These are phyloP conservation scores for Epizoanthus rinbou DNA, from an alignment of 92 coral and sea anemone genomes.

Conservation along the genomic window DNA sequence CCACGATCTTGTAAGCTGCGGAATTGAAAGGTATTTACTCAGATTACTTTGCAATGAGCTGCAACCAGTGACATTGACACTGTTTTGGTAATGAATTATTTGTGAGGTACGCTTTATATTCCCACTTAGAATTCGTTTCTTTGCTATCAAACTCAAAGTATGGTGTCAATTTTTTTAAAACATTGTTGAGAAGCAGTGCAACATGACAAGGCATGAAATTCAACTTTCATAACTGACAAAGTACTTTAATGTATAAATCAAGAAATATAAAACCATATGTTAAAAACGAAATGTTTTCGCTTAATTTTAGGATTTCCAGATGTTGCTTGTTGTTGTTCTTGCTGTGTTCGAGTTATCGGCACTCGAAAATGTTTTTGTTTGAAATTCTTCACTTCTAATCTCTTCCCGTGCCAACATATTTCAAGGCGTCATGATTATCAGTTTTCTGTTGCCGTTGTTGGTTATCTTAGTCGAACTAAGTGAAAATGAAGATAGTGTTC, in stretches of 20 bases:
- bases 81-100: conserved; percentile 1
- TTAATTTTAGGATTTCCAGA: too few species aligned
- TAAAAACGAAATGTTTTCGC: too few species aligned
- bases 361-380: conserved; percentile 20
- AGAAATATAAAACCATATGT: too few species aligned
- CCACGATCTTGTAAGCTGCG: not conserved
- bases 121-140: too few species aligned
- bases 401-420: not conserved
- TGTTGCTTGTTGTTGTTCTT: not conserved
- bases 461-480: conserved; percentile 10
- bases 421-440: conserved; percentile 16
- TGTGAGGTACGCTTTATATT: not conserved
- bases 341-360: not conserved
- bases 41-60: conserved; percentile 22
- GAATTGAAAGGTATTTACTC: conserved; percentile 8
- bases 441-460: not conserved
- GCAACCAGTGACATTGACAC: conserved; percentile 10
- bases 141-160: too few species aligned
- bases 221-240: too few species aligned
- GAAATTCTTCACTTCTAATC: conserved; percentile 4
- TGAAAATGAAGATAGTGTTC: not conserved
- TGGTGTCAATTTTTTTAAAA: too few species aligned
- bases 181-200: too few species aligned
- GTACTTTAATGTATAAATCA: too few species aligned
- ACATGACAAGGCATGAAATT: too few species aligned